Evolutionary conservation across 2,797 vertebrate species (phyloP).

Genomic region (Natrix natrix): DNA sequence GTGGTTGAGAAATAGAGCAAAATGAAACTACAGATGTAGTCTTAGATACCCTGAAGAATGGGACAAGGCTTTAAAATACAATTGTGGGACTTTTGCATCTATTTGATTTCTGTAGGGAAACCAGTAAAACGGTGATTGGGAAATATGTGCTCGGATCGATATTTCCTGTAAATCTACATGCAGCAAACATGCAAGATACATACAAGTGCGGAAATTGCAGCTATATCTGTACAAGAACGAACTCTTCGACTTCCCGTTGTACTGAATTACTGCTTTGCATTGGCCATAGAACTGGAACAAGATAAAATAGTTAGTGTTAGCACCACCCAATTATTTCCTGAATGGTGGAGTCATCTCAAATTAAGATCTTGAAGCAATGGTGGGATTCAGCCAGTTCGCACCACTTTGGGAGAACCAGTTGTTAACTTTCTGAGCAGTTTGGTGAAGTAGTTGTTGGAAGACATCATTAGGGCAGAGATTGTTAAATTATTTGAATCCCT

Average conservation of each 20-base stretch:
- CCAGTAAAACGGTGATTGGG: neutral
- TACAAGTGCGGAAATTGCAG: conserved; percentile 70
- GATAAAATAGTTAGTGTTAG: conserved; percentile 30
- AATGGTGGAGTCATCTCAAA: neutral
- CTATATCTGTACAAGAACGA: conserved; percentile 63
- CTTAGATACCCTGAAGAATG: neutral
- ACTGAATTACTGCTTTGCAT: conserved; percentile 69
- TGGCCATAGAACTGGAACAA: conserved; percentile 70
- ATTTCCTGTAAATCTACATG: neutral
- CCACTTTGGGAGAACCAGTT: no score
- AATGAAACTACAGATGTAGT: neutral
- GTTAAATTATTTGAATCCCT: no score
- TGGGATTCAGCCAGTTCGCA: no score
- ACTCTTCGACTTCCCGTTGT: conserved; percentile 58
- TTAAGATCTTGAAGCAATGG: neutral
- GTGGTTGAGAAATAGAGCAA: neutral
- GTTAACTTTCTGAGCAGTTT: no score
- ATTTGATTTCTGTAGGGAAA: neutral
- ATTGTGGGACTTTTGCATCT: neutral
- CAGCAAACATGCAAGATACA: conserved; percentile 11
- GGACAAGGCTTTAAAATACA: neutral
- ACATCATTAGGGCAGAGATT: no score
- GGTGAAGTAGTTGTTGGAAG: no score
- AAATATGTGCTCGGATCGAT: neutral
- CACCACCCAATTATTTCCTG: neutral